These are phyloP conservation scores for Nannobrachium achirus DNA, from an alignment of 2,113 vertebrate species.

Conservation along the genomic window DNA sequence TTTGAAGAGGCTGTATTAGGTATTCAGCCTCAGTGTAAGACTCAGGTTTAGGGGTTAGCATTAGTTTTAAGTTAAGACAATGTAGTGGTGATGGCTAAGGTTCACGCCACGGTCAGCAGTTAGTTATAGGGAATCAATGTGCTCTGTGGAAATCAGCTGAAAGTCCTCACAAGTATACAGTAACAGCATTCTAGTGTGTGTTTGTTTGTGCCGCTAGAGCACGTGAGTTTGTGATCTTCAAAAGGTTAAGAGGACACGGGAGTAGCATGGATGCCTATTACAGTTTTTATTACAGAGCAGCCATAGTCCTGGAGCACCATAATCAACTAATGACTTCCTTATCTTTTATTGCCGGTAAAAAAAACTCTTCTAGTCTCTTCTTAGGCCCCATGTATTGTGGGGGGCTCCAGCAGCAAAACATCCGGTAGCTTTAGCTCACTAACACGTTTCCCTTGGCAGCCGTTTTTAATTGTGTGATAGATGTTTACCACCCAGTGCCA, in stretches of 20 bases:
- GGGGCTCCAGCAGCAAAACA: conserved; percentile 39
- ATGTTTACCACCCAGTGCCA: conserved; percentile 4
- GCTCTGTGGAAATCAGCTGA: no score
- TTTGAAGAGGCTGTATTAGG: no score
- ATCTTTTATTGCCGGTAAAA: conserved; percentile 62
- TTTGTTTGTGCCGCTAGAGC: no score
- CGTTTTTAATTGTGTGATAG: conserved; percentile 17
- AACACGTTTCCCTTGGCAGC: conserved; percentile 46
- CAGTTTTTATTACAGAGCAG: conserved; percentile 58
- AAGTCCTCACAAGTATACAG: no score
- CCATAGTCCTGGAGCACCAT: conserved; percentile 53
- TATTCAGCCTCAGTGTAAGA: no score
- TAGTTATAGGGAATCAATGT: no score
- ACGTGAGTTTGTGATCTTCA: conserved; percentile 52
- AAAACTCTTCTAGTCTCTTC: conserved; percentile 48
- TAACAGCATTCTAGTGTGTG: no score
- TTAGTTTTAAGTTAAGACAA: no score
- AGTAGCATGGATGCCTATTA: conserved; percentile 46
- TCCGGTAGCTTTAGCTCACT: conserved; percentile 47
- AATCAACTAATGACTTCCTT: conserved; percentile 74
- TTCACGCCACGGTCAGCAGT: no score
- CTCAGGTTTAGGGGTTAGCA: no score
- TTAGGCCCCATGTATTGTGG: conserved; percentile 47
- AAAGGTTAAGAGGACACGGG: conserved; percentile 49
- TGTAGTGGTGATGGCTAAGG: no score